phyloP scores from a whole-genome alignment of 2,113 vertebrate species.

The Oncorhynchus tshawytscha region DNA sequence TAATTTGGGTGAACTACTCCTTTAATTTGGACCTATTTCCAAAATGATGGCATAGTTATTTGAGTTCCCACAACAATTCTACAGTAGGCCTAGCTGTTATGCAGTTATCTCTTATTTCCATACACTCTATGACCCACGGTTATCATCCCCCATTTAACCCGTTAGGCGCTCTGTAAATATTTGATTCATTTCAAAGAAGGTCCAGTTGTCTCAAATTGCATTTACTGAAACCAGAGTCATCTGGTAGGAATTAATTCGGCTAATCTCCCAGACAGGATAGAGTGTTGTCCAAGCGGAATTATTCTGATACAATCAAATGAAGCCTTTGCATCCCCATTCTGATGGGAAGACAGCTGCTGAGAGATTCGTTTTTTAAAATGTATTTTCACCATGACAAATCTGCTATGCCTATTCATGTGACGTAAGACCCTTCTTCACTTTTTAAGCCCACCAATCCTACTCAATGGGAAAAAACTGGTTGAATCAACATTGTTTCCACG shows the following conservation, averaged over 20 bases:
- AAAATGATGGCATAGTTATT: background rate
- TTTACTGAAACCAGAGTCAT: conserved; percentile 62
- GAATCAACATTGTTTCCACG: no score
- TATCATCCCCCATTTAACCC: conserved; percentile 38
- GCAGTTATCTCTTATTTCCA: background rate
- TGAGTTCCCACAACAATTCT: conserved; percentile 1
- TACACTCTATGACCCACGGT: conserved; percentile 32
- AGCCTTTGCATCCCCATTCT: conserved; percentile 7
- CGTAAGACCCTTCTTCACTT: no score
- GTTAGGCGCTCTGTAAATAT: conserved; percentile 64
- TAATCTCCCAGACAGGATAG: conserved; percentile 15
- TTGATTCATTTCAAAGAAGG: conserved; percentile 63
- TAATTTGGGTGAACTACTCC: no score
- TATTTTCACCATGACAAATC: background rate
- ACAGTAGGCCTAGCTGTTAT: conserved; percentile 5
- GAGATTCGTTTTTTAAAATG: conserved; percentile 9
- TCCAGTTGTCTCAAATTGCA: conserved; percentile 54
- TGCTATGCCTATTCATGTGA: no score
- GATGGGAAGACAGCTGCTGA: conserved; percentile 29
- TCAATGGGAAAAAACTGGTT: no score
- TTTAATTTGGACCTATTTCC: background rate
- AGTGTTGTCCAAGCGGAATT: conserved; percentile 42
- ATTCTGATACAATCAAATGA: conserved; percentile 47
- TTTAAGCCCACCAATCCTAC: no score
- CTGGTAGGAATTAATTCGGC: conserved; percentile 52